Base-by-base conservation (phyloP, 2,113 vertebrate genomes). In the Pangasianodon hypophthalmus region DNA sequence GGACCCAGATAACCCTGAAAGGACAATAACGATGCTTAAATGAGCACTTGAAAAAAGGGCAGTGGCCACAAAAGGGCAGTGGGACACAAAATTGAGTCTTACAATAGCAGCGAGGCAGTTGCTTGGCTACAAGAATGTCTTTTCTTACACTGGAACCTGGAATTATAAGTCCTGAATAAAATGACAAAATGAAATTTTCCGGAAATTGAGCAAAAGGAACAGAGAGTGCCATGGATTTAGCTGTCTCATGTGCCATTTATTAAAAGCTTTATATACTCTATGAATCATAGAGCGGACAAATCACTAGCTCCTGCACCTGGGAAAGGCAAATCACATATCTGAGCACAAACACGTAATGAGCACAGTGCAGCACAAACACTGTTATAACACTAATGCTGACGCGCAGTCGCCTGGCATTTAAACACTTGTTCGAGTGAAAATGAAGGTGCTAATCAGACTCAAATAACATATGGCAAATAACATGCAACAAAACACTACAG, bases 51-150 rank as follows among this genome's bases (percentile, higher is more conserved):
- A 54, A 75, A 56, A 52, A 19, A 10, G 21, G 52, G 32, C 37
- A 44, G 2, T 73, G 37, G 8, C 37, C 32, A 73, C 14, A 73
- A 73, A 79, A 48, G 58, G 80, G 26, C 86, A 80, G 85, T 29
- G 41, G 84, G 88, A 88, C 44, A 41, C 48, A 29, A 19, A 81
- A 86, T 19, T 60, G 80, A 90, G 26, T 86, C 85, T 77, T 64
- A 64, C 58, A 73, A 58, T 44, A 75, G 48, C 46, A 69, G 44
- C 26, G 0, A 82, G 4, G 67, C 67, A 84, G 87, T 73, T 88
- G 87, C 80, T 73, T 84, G 88, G 80, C 64, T 88, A 88, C 64
- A 44, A 75, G 64, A 48, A 54, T n/a, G 24, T 13, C 26, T 84
- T 29, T 58, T 87, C 37, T 56, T 54, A 14, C 37, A 62, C 2